Base-by-base conservation (phyloP, 35 echinoderm and acorn worm genomes). In the Apostichopus californicus region DNA sequence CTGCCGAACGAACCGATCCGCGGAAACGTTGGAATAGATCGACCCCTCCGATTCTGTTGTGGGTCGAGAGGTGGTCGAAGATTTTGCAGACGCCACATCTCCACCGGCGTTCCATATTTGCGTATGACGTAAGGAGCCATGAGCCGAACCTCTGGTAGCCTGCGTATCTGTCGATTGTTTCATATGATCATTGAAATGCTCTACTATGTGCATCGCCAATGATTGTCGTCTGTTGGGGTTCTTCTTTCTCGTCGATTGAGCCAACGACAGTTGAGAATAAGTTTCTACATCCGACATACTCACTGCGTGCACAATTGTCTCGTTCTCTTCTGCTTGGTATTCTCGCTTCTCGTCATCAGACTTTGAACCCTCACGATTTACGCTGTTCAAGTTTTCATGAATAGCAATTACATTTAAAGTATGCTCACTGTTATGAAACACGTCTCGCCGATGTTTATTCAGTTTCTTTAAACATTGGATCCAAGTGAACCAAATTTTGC, bases 401-500 rank as follows among this genome's bases (percentile, higher is more conserved):
- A 6, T 78, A 46, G 28, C 66, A 15, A 21, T 83, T 21, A 10
- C 28, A 55, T 13, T 56, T 11, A 11, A 6, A 64, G 15, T 86
- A 57, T 78, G 15, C 53, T 34, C 23, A 88, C 14, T 65, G 56
- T 77, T 64, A 17, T 53, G 63, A 86, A 68, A 55, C n/a, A 66
- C 9, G 52, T 87, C 14, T 86, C 86, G 7, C 53, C 92, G 79
- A 15, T 90, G 65, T 65, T 92, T 70, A 15, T 83, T 91, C 26
- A 87, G 52, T 34, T 97, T 79, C 6, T 68, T 26, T 5, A 97
- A 78, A 87, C 79, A 90, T 24, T 84, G 87, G 18, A 94, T 56
- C 95, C 95, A 97, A 73, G 92, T 87, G 1, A 77, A 70, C 95
- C 95, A 97, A 9, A 83, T 90, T 56, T 90, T 77, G 54, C 93